Conservation (phyloP, 2,797 vertebrate genomes). For the Smutsia temminckii region DNA sequence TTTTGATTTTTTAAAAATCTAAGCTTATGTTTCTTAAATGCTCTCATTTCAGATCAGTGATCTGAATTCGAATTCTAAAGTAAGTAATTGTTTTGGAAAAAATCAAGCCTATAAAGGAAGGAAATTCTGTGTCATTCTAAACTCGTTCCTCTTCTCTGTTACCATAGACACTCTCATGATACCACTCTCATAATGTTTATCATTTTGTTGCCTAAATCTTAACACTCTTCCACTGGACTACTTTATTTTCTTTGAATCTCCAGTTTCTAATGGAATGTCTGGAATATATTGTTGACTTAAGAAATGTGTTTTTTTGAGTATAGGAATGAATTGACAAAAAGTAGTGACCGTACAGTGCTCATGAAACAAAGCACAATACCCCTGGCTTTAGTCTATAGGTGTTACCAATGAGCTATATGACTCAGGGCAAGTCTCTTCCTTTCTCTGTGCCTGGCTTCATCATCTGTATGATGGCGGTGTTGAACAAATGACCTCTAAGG, state of each 20-base stretch:
- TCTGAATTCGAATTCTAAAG: not conserved
- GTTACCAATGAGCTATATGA: not conserved
- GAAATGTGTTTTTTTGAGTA: not conserved
- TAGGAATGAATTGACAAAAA: not conserved
- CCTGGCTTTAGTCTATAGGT: not conserved
- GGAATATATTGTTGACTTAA: not conserved
- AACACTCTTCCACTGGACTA: not conserved
- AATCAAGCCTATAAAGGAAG: not conserved
- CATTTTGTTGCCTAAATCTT: not conserved
- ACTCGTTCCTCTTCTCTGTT: not conserved
- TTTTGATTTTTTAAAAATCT: not conserved
- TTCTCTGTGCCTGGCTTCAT: not conserved
- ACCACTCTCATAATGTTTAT: not conserved
- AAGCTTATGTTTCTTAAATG: not conserved
- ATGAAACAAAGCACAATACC: not conserved
- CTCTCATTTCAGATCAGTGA: conserved; percentile 28
- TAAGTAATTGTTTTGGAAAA: not conserved
- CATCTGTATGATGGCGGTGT: not conserved
- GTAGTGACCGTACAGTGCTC: not conserved
- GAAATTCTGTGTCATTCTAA: not conserved
- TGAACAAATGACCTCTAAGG: not conserved
- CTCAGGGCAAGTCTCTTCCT: not conserved
- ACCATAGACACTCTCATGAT: no score
- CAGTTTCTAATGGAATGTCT: not conserved
- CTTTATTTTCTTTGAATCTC: not conserved